Evolutionary conservation across 1,140 invertebrate species (phyloP).

Genomic region (Drosophila malerkotliana): DNA sequence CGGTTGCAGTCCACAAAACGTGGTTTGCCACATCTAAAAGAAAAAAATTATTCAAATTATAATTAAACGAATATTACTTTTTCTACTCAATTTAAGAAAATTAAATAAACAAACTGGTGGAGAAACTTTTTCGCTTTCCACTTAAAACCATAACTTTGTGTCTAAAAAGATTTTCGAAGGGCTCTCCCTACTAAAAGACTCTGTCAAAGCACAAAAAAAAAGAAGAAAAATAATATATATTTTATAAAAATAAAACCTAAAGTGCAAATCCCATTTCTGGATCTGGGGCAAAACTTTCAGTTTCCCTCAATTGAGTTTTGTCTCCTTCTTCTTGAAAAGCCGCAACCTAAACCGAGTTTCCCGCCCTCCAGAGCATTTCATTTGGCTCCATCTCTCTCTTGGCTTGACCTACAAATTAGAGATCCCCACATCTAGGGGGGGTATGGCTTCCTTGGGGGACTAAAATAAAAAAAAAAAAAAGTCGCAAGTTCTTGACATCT

Average conservation of each 20-base stretch:
- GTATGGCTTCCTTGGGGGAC: not conserved
- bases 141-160: constrained; percentile 9
- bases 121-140: too few relatives aligned
- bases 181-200: not conserved
- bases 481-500: constrained; percentile 40
- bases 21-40: constrained; percentile 67
- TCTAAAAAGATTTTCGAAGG: constrained; percentile 12
- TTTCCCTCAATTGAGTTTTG: constrained; percentile 46
- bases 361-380: constrained; percentile 1
- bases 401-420: constrained; percentile 58
- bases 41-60: not conserved
- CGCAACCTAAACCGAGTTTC: constrained; percentile 6
- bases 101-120: not conserved
- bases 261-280: constrained; percentile 28
- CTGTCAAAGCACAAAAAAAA: not conserved
- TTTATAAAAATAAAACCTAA: constrained; percentile 4
- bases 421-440: constrained; percentile 6
- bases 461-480: not conserved
- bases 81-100: not conserved
- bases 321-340: constrained; percentile 11
- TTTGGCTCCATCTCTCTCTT: constrained; percentile 33
- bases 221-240: not conserved
- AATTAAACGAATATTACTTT: not conserved
- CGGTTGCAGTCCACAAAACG: constrained; percentile 71
- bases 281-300: constrained; percentile 48